phyloP scores from a whole-genome alignment of 2,888 invertebrate genomes.

The Drosophila meridionalis region DNA sequence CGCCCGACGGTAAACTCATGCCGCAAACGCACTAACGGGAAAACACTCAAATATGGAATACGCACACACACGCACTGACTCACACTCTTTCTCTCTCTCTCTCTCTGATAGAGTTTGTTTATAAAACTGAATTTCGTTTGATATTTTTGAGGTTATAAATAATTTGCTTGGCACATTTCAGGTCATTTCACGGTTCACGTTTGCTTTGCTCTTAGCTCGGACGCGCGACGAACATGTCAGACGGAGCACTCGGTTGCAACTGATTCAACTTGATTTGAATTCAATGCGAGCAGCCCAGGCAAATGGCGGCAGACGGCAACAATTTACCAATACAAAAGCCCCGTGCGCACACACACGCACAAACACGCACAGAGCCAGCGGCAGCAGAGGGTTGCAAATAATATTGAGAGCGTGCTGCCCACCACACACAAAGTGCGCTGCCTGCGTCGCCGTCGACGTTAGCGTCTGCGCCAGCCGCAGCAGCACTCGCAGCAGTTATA shows the following conservation, averaged over 20 bases:
- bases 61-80: slow-evolving; percentile 15
- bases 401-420: slow-evolving; percentile 68
- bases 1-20: slow-evolving; percentile 94
- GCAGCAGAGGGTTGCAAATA: slow-evolving; percentile 74
- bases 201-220: not conserved
- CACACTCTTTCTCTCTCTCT: not conserved
- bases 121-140: slow-evolving; percentile 4
- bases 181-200: slow-evolving; percentile 18
- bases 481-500: slow-evolving; percentile 20
- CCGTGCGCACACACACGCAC: slow-evolving; percentile 35
- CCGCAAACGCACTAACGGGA: slow-evolving; percentile 59
- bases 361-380: slow-evolving; percentile 37
- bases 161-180: slow-evolving; percentile 31
- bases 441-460: slow-evolving; percentile 57
- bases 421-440: slow-evolving; percentile 62
- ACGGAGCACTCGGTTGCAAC: slow-evolving; percentile 85
- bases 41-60: not conserved
- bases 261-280: slow-evolving; percentile 83
- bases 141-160: slow-evolving; percentile 30
- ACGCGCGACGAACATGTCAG: slow-evolving; percentile 81
- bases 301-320: slow-evolving; percentile 78
- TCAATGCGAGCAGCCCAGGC: slow-evolving; percentile 53
- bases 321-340: slow-evolving; percentile 81
- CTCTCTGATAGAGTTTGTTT: slow-evolving; percentile 24
- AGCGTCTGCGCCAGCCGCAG: slow-evolving; percentile 9